These are phyloP conservation scores for Amyelois transitella DNA, from an alignment of 1,140 invertebrate species.

Conservation along the genomic window DNA sequence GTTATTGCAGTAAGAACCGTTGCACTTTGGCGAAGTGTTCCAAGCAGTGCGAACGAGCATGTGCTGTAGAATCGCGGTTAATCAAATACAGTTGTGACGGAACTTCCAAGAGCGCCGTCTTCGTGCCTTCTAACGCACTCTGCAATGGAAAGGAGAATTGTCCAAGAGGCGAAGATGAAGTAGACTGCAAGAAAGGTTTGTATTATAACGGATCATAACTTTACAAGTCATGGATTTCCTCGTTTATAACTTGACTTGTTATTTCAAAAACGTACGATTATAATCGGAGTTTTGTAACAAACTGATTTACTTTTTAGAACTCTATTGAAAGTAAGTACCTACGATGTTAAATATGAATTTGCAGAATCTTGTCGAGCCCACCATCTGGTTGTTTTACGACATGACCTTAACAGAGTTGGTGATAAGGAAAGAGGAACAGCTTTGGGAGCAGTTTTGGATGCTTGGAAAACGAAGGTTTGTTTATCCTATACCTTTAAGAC, in stretches of 20 bases:
- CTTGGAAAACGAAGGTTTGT: constrained; percentile 48
- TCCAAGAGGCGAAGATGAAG: constrained; percentile 44
- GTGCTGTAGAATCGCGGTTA: constrained; percentile 33
- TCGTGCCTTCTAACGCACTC: constrained; percentile 28
- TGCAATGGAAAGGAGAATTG: constrained; percentile 47
- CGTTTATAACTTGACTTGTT: not conserved
- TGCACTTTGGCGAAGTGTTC: constrained; percentile 36
- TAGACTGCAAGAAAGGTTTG: constrained; percentile 36
- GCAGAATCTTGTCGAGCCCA: constrained; percentile 47
- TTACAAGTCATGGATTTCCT: no score
- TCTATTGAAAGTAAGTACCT: no score
- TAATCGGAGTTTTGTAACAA: no score
- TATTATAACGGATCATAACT: not conserved
- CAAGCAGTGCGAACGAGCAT: constrained; percentile 34
- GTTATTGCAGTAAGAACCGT: constrained; percentile 32
- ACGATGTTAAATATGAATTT: constrained; percentile 4
- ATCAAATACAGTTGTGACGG: constrained; percentile 36
- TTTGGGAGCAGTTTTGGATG: constrained; percentile 30
- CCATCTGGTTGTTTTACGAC: constrained; percentile 37
- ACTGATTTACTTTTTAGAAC: no score
- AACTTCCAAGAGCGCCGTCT: constrained; percentile 10
- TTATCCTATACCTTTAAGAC: no score
- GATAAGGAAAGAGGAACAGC: constrained; percentile 29
- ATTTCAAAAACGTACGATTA: no score
- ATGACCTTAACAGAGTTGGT: constrained; percentile 28